These are phyloP conservation scores for Caenorhabditis auriculariae DNA, from an alignment of 2,888 invertebrate genomes.

Conservation along the genomic window DNA sequence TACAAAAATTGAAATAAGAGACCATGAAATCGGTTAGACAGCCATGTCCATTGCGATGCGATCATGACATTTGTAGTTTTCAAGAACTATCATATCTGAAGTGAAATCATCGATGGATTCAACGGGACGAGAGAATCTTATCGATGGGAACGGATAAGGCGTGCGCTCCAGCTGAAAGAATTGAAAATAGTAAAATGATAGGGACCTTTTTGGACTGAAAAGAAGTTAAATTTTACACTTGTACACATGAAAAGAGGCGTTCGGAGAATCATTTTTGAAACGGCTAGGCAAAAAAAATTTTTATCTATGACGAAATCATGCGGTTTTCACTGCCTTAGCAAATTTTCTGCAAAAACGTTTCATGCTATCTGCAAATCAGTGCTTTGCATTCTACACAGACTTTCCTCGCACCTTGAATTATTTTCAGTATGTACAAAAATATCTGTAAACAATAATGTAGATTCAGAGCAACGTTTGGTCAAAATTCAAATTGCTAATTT, in stretches of 20 bases:
- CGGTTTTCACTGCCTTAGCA: neutral
- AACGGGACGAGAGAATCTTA: slow-evolving; percentile 76
- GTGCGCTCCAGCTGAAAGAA: slow-evolving; percentile 71
- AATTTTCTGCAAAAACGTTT: slow-evolving; percentile 1
- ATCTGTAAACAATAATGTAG: too few relatives aligned
- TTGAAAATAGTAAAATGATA: too few relatives aligned
- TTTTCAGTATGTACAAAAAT: too few relatives aligned
- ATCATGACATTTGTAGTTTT: slow-evolving; percentile 82
- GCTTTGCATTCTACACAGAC: too few relatives aligned
- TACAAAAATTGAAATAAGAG: neutral
- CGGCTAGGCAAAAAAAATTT: slow-evolving; percentile 1
- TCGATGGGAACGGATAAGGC: slow-evolving; percentile 75
- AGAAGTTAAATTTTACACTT: too few relatives aligned
- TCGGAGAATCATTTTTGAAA: too few relatives aligned
- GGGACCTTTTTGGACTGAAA: too few relatives aligned
- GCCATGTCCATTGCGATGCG: slow-evolving; percentile 93
- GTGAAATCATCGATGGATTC: slow-evolving; percentile 81
- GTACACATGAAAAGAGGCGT: too few relatives aligned
- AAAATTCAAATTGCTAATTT: too few relatives aligned
- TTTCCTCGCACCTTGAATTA: too few relatives aligned
- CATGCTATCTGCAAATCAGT: too few relatives aligned
- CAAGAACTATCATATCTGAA: slow-evolving; percentile 81
- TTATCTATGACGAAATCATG: neutral
- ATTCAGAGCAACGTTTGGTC: too few relatives aligned
- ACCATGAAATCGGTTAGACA: slow-evolving; percentile 65